A percentile compares a stretch with the other conserved stretches of the same genome.
These are phyloP conservation scores for Ficedula albicollis DNA, from an alignment of 2,797 vertebrate genomes.

Conservation along the genomic window DNA sequence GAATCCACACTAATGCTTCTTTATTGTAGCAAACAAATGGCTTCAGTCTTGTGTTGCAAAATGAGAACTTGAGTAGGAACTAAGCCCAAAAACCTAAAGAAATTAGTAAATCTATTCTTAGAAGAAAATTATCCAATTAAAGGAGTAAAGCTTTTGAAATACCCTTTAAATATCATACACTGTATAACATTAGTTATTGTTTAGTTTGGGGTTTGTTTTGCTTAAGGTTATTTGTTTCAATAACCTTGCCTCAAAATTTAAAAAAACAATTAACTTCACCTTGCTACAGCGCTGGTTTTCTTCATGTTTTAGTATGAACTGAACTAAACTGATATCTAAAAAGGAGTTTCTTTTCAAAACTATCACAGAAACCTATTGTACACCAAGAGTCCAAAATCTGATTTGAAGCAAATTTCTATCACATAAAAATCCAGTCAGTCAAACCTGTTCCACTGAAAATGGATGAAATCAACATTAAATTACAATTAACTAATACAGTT, in stretches of 20 bases:
- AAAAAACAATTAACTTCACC: neutral
- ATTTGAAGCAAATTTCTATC: neutral
- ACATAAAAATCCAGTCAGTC: neutral
- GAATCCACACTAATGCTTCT: neutral
- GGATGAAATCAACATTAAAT: neutral
- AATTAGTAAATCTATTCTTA: neutral
- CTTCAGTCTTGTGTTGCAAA: neutral
- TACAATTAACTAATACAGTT: conserved; percentile 38
- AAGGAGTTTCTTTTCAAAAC: neutral
- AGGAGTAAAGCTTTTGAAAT: neutral
- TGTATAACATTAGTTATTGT: neutral
- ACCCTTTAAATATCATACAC: neutral
- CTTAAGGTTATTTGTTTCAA: neutral
- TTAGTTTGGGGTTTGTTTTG: neutral
- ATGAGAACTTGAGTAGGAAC: neutral
- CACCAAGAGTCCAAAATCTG: neutral
- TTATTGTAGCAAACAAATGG: neutral
- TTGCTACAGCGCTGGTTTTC: neutral
- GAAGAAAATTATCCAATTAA: neutral
- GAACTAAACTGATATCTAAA: neutral
- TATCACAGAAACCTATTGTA: neutral
- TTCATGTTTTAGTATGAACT: neutral
- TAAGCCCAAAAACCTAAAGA: neutral
- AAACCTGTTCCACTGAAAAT: neutral
- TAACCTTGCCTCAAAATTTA: neutral